phyloP scores from a whole-genome alignment of 1,140 invertebrate genomes.

The Hypothenemus hampei region DNA sequence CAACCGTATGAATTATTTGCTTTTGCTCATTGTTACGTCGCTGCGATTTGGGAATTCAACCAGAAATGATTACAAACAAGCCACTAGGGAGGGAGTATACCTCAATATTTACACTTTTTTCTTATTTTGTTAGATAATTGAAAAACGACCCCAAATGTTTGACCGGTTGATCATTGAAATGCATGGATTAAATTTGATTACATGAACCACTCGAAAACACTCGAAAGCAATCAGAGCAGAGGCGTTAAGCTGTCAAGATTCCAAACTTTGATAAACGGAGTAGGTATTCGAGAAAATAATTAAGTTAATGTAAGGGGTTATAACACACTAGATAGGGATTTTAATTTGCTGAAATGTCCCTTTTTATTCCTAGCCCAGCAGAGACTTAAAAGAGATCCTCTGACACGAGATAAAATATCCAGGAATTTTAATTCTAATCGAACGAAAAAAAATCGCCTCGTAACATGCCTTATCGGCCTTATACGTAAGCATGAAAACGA shows the following conservation, averaged over 20 bases:
- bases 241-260: constrained; percentile 14
- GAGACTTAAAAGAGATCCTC: too few relatives aligned
- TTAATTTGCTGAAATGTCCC: constrained; percentile 18
- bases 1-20: constrained; percentile 18
- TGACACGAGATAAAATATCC: too few relatives aligned
- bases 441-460: too few relatives aligned
- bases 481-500: background rate
- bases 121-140: too few relatives aligned
- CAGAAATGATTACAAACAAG: constrained; percentile 3
- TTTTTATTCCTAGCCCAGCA: constrained; percentile 1
- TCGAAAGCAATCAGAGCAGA: background rate
- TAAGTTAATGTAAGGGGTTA: constrained; percentile 20
- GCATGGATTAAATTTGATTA: too few relatives aligned
- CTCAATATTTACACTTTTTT: background rate
- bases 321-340: constrained; percentile 5
- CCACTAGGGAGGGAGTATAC: background rate
- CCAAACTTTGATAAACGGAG: constrained; percentile 3
- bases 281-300: constrained; percentile 13
- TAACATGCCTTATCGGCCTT: background rate
- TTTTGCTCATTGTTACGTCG: constrained; percentile 14
- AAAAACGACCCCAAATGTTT: too few relatives aligned
- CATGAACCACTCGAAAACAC: too few relatives aligned
- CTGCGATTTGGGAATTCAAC: constrained; percentile 10
- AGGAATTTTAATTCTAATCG: too few relatives aligned
- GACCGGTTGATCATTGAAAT: too few relatives aligned